These are phyloP conservation scores for Gymnoscopelus braueri DNA, from an alignment of 2,797 vertebrate species.

Conservation along the genomic window DNA sequence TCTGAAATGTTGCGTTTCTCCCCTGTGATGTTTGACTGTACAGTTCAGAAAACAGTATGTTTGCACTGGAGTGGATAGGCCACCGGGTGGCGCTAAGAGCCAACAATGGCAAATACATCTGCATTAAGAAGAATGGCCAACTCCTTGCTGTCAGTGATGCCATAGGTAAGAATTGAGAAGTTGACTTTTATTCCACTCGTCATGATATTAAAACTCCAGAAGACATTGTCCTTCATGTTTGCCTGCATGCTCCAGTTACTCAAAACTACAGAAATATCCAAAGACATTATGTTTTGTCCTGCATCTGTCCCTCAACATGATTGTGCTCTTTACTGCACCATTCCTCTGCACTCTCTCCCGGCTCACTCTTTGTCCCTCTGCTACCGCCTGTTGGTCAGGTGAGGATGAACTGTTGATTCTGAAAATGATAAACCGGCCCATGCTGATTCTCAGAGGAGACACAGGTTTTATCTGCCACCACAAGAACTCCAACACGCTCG, in stretches of 20 bases:
- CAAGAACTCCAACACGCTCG: slow-evolving; percentile 91
- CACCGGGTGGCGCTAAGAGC: slow-evolving; percentile 91
- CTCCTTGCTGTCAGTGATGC: slow-evolving; percentile 89
- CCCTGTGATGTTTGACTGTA: slow-evolving; percentile 4
- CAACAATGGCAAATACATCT: slow-evolving; percentile 94
- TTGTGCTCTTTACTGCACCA: too few species aligned
- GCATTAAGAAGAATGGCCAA: slow-evolving; percentile 96
- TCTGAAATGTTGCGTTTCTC: not conserved
- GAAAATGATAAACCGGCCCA: slow-evolving; percentile 95
- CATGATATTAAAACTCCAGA: not conserved
- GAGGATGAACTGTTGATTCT: slow-evolving; percentile 90
- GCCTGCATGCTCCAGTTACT: too few species aligned
- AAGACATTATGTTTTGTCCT: too few species aligned
- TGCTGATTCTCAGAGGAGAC: slow-evolving; percentile 92
- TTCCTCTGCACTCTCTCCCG: not conserved
- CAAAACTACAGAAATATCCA: too few species aligned
- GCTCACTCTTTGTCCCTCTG: not conserved
- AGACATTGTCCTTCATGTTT: too few species aligned
- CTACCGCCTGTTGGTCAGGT: slow-evolving; percentile 73
- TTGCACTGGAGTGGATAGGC: slow-evolving; percentile 93
- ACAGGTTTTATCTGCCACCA: slow-evolving; percentile 96
- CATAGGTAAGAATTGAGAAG: slow-evolving; percentile 78
- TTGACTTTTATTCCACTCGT: not conserved
- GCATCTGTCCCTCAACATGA: too few species aligned
- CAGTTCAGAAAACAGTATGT: slow-evolving; percentile 91